Evolutionary conservation across 2,113 vertebrate genomes (phyloP), one percentile per base, ranked within the genome.

Genomic region (Solea senegalensis): DNA sequence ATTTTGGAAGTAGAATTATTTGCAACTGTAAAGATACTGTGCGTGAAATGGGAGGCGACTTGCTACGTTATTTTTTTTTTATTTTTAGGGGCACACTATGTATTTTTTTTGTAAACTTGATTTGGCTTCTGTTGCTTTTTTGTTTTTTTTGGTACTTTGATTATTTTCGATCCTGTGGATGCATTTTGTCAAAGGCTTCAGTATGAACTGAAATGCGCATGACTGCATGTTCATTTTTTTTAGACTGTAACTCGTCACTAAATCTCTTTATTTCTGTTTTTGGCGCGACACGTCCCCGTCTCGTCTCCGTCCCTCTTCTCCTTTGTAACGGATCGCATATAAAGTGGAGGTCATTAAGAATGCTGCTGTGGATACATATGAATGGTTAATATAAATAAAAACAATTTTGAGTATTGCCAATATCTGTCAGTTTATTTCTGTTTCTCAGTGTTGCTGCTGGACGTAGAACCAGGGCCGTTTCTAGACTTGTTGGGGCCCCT

Each of bases 321-420:
- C 75, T 78, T 82, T 82, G 78, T 88, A 74, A 77, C 81, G 58
- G 63, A 86, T 74, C 86, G 81, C 82, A 58, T 85, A 84, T 81
- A 66, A 85, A 74, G 72, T 81, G 76, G 86, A 80, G 77, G 60
- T 82, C 64, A 78, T 83, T 88, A 76, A 78, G 84, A 90, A 87
- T 91, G 89, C 86, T 94, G 91, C 92, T 93, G 91, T 93, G 89
- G 91, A 93, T 90, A 91, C 80, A 83, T 87, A 91, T 85, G 92
- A 91, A 91, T 90, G 89, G 92, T 90, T 93, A 92, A 93, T 93
- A 92, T 93, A 94, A 93, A 92, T 92, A 91, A 93, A 92, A 85
- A 82, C 65, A 73, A 82, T 85, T 91, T 91, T 84, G 80, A 78
- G 58, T 87, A 74, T 80, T 66, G 70, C 57, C 78, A 65, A 57